These are phyloP conservation scores for Choristoneura rosaceana DNA, from an alignment of 2,888 invertebrate species.

Conservation along the genomic window DNA sequence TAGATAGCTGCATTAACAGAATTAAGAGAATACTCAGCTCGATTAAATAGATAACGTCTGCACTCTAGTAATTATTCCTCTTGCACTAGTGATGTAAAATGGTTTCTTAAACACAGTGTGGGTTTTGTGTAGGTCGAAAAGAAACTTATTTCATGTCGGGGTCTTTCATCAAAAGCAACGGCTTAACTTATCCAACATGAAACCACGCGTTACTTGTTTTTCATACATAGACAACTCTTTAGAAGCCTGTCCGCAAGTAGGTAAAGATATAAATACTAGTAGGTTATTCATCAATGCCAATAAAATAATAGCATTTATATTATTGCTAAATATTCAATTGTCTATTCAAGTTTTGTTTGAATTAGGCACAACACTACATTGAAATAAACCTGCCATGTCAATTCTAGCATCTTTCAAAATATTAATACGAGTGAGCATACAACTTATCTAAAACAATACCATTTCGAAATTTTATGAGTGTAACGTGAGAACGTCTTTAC, in stretches of 20 bases:
- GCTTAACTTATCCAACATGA: constrained; percentile 11
- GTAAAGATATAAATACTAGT: background rate
- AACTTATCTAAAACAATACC: constrained; percentile 30
- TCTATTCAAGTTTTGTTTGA: background rate
- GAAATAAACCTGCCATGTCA: background rate
- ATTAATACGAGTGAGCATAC: constrained; percentile 19
- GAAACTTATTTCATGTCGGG: constrained; percentile 43
- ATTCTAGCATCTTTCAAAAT: constrained; percentile 24
- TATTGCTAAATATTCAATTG: constrained; percentile 1
- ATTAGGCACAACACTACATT: background rate
- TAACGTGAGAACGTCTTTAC: constrained; percentile 43
- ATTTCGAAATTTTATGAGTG: constrained; percentile 33
- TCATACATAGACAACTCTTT: background rate
- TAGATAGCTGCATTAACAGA: constrained; percentile 72
- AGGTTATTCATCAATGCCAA: constrained; percentile 9
- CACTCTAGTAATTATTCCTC: constrained; percentile 57
- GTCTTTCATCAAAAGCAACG: constrained; percentile 9
- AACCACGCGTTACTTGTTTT: background rate
- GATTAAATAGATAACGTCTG: constrained; percentile 63
- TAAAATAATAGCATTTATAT: background rate
- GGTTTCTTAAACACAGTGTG: constrained; percentile 39
- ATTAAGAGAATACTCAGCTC: constrained; percentile 71
- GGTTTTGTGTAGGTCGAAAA: constrained; percentile 50
- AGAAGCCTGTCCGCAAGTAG: background rate
- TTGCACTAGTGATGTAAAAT: constrained; percentile 33